Evolutionary conservation across 2,113 vertebrate species (phyloP).

Genomic region (Anthoscopus minutus): DNA sequence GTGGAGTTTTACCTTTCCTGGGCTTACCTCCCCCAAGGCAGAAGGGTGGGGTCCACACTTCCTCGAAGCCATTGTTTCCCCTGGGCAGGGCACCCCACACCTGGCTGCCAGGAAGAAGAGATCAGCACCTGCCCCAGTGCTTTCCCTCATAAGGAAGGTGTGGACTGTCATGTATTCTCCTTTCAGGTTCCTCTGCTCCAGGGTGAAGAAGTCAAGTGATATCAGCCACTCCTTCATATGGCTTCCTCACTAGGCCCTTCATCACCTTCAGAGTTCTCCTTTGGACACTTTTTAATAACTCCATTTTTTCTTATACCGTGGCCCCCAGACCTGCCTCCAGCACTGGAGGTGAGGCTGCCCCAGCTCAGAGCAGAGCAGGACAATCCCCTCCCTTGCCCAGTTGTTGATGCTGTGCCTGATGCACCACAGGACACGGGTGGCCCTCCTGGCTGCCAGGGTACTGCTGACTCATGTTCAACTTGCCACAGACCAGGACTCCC

Average conservation of each 20-base stretch:
- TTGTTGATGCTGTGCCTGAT: accelerated
- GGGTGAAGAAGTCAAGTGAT: not conserved
- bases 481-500: not conserved
- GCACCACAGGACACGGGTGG: accelerated
- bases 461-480: not conserved
- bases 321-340: not conserved
- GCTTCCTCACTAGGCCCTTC: not conserved
- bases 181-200: not conserved
- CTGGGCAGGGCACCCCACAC: no score
- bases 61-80: no score
- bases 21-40: no score
- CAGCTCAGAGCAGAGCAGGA: accelerated
- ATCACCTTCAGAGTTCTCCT: not conserved
- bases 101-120: not conserved
- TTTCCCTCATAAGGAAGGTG: not conserved
- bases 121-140: not conserved
- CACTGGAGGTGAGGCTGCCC: accelerated
- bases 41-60: no score
- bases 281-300: not conserved
- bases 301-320: not conserved
- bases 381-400: accelerated
- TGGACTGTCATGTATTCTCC: no score
- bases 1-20: no score
- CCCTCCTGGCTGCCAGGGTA: not conserved
- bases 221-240: accelerated